A percentile compares a stretch with the other conserved stretches of the same genome.
These are phyloP conservation scores for Leptopilina drosophilae DNA, from an alignment of 2,888 invertebrate species.

Conservation along the genomic window DNA sequence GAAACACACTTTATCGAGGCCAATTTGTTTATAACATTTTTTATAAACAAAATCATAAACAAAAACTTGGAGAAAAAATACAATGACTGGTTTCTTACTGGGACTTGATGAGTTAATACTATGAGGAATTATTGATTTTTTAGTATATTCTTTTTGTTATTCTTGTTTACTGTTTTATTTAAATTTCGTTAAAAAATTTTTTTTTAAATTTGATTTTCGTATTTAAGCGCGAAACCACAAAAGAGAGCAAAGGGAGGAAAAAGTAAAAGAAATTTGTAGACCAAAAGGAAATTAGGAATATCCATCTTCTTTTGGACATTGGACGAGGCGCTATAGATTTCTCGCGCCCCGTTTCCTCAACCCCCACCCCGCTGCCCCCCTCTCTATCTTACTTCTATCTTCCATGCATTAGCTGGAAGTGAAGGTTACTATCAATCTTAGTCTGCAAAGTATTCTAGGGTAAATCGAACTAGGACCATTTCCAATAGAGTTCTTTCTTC, in stretches of 20 bases:
- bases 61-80: too few species aligned
- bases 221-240: not conserved
- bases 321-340: slow-evolving; percentile 53
- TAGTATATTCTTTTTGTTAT: too few species aligned
- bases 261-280: slow-evolving; percentile 21
- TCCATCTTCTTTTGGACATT: slow-evolving; percentile 68
- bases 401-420: slow-evolving; percentile 62
- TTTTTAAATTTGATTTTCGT: not conserved
- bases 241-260: not conserved
- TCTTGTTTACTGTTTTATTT: too few species aligned
- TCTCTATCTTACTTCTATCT: slow-evolving; percentile 48
- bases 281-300: slow-evolving; percentile 68
- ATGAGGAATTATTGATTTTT: too few species aligned
- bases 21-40: too few species aligned
- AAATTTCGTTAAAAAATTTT: too few species aligned
- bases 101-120: too few species aligned
- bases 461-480: slow-evolving; percentile 49
- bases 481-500: not conserved
- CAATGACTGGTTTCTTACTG: too few species aligned
- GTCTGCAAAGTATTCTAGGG: slow-evolving; percentile 64
- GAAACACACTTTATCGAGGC: too few species aligned
- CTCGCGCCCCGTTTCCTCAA: not conserved
- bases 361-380: slow-evolving; percentile 25
- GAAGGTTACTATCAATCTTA: slow-evolving; percentile 67
- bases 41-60: too few species aligned